A percentile compares a stretch with the other conserved stretches of the same genome.
Evolutionary conservation across 2,888 invertebrate genomes (phyloP).

Genomic region (Callosobruchus maculatus): DNA sequence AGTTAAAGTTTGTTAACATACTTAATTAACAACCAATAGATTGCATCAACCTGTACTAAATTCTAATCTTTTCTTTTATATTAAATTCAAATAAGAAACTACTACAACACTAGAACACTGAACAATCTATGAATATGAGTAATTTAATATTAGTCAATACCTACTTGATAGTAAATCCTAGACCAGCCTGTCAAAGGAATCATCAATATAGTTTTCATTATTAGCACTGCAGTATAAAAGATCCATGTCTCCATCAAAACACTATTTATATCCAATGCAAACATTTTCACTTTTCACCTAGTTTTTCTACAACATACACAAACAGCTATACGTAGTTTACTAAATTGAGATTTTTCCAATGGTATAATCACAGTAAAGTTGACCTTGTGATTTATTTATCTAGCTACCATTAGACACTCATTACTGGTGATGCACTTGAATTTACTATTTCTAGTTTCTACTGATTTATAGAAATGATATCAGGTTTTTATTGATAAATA

Average conservation of each 20-base stretch:
- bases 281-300: background rate
- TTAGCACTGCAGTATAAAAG: slow-evolving; percentile 7
- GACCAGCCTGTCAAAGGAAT: slow-evolving; percentile 7
- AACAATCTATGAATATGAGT: no score
- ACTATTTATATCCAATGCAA: background rate
- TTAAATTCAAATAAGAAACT: no score
- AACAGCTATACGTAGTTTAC: background rate
- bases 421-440: background rate
- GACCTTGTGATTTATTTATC: background rate
- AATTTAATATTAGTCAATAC: background rate
- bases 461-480: background rate
- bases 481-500: no score
- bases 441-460: background rate
- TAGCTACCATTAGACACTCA: background rate
- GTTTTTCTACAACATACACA: background rate
- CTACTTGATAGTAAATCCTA: slow-evolving; percentile 8
- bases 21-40: no score
- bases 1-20: no score
- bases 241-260: slow-evolving; percentile 9
- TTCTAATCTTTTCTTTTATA: no score
- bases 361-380: background rate
- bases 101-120: no score
- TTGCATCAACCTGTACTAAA: no score
- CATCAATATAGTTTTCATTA: slow-evolving; percentile 7
- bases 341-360: background rate